Evolutionary conservation across 1,140 invertebrate genomes (phyloP).

Genomic region (Zaprionus vittiger): DNA sequence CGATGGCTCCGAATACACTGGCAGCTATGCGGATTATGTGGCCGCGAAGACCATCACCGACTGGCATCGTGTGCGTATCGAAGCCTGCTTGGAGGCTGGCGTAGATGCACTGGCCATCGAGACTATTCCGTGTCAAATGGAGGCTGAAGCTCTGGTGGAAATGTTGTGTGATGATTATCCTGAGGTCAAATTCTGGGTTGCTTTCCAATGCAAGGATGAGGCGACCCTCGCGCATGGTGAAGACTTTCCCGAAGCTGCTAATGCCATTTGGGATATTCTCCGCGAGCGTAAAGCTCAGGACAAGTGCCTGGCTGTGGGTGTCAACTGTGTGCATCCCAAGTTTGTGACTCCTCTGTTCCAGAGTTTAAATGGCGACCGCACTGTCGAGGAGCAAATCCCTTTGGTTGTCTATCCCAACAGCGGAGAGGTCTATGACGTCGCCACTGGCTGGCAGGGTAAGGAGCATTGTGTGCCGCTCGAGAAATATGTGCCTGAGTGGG

Average conservation of each 20-base stretch:
- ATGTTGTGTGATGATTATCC: conserved; percentile 91
- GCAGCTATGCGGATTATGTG: conserved; percentile 91
- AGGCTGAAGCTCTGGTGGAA: conserved; percentile 92
- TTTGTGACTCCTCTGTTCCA: conserved; percentile 86
- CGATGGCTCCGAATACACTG: conserved; percentile 96
- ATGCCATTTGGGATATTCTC: conserved; percentile 86
- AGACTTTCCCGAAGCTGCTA: conserved; percentile 86
- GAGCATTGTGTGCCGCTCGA: conserved; percentile 86
- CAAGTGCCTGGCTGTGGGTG: conserved; percentile 93
- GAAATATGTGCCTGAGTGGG: conserved; percentile 88
- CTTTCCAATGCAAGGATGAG: conserved; percentile 86
- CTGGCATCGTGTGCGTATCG: conserved; percentile 93
- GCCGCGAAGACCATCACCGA: conserved; percentile 88
- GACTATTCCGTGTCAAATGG: conserved; percentile 93
- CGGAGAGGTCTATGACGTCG: conserved; percentile 87
- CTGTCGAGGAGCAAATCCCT: conserved; percentile 79
- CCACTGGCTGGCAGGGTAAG: conserved; percentile 87
- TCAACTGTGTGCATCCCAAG: conserved; percentile 92
- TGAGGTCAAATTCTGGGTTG: conserved; percentile 91
- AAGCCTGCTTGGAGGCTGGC: conserved; percentile 90
- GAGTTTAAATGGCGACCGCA: conserved; percentile 82
- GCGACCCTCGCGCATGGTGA: conserved; percentile 91
- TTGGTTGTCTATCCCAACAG: conserved; percentile 91
- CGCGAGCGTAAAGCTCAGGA: conserved; percentile 86
- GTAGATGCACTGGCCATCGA: conserved; percentile 94